These are phyloP conservation scores for Denticeps clupeoides DNA, from an alignment of 2,797 vertebrate genomes.

Conservation along the genomic window DNA sequence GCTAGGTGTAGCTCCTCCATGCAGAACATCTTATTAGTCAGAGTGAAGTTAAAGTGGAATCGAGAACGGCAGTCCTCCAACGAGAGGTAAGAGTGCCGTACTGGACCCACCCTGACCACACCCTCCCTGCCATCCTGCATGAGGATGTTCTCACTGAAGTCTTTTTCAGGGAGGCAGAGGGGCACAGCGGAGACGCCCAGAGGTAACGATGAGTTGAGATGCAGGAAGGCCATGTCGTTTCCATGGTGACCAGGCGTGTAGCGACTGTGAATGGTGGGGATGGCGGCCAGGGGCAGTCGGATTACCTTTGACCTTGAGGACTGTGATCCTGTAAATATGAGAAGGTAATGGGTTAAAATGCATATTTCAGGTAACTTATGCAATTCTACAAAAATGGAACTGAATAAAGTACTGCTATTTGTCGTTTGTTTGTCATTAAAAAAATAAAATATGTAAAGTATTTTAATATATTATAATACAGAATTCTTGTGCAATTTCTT, in stretches of 20 bases:
- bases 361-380: too few species aligned
- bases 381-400: too few species aligned
- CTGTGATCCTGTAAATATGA: not conserved
- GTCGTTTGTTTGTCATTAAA: too few species aligned
- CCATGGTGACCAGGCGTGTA: conserved; percentile 40
- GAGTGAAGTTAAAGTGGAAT: conserved; percentile 51
- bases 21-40: conserved; percentile 80
- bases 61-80: conserved; percentile 56
- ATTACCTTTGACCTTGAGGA: not conserved
- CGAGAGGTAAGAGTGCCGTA: conserved; percentile 39
- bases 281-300: not conserved
- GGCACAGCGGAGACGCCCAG: conserved; percentile 50
- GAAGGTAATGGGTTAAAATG: too few species aligned
- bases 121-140: conserved; percentile 52
- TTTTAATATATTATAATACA: too few species aligned
- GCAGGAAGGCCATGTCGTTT: conserved; percentile 65
- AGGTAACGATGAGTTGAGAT: conserved; percentile 43
- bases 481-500: too few species aligned
- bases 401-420: too few species aligned
- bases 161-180: conserved; percentile 70
- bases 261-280: conserved; percentile 44
- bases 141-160: conserved; percentile 74
- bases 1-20: conserved; percentile 34
- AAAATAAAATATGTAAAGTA: too few species aligned
- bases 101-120: conserved; percentile 14